These are phyloP conservation scores for Prochilodus magdalenae DNA, from an alignment of 2,113 vertebrate genomes.

Conservation along the genomic window DNA sequence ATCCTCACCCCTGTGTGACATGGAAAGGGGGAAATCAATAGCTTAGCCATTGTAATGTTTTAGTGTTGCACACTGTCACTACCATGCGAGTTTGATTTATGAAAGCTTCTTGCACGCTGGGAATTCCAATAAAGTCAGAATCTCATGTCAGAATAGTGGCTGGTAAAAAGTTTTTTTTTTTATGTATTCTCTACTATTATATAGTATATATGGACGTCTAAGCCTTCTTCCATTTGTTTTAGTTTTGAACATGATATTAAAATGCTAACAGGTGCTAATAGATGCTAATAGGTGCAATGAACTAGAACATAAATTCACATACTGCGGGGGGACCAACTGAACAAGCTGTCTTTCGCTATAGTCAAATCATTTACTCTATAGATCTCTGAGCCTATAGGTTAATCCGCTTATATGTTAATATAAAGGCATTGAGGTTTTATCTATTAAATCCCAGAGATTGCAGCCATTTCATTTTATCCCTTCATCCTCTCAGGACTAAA, in stretches of 20 bases:
- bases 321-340: neutral
- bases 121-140: conserved; percentile 26
- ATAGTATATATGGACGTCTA: too few relatives aligned
- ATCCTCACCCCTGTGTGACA: conserved; percentile 48
- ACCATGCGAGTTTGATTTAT: conserved; percentile 23
- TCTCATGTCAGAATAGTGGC: neutral
- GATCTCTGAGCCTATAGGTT: conserved; percentile 46
- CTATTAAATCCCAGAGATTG: conserved; percentile 56
- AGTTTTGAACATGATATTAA: neutral
- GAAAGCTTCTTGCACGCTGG: neutral
- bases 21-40: conserved; percentile 63
- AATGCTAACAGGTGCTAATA: neutral
- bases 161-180: neutral
- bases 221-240: neutral
- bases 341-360: neutral
- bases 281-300: neutral
- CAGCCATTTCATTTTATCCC: conserved; percentile 43
- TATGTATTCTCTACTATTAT: too few relatives aligned
- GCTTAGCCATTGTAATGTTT: conserved; percentile 14
- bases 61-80: neutral
- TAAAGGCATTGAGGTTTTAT: conserved; percentile 47
- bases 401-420: conserved; percentile 64
- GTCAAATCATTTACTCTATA: neutral
- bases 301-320: neutral
- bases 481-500: conserved; percentile 12